Evolutionary conservation across 2,113 vertebrate species (phyloP).

Genomic region (Bagarius yarrelli): DNA sequence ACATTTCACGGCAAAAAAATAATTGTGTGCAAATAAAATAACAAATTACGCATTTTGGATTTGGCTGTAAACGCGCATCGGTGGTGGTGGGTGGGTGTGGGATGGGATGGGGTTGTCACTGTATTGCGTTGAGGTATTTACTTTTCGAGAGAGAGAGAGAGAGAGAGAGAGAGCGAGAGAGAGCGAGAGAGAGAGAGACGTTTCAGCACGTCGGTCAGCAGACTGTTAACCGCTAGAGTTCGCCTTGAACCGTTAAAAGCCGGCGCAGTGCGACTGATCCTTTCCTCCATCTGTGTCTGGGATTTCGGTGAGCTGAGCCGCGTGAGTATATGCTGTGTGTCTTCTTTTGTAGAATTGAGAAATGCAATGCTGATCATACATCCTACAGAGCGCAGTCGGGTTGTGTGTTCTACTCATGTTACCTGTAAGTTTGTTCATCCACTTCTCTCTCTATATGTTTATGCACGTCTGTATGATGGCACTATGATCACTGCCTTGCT

Average conservation of each 20-base stretch:
- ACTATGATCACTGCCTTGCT: neutral
- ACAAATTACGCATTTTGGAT: neutral
- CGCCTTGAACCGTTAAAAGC: conserved; percentile 54
- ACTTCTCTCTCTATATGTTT: neutral
- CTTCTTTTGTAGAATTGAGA: conserved; percentile 6
- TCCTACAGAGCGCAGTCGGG: neutral
- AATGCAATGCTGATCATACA: conserved; percentile 1
- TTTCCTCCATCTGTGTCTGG: conserved; percentile 38
- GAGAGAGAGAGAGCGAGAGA: conserved; percentile 22
- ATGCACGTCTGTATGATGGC: neutral
- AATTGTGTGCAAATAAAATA: neutral
- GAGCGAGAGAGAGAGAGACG: conserved; percentile 23
- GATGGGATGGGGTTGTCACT: neutral
- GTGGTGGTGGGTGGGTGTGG: neutral
- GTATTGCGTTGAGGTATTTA: neutral
- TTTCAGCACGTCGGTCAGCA: conserved; percentile 59
- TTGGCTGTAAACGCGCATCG: neutral
- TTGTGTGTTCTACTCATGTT: conserved; percentile 3
- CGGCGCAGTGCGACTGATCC: conserved; percentile 57
- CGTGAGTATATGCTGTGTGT: conserved; percentile 39
- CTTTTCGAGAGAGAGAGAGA: neutral
- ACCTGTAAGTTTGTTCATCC: conserved; percentile 18
- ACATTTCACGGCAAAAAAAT: neutral
- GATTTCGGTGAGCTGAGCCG: conserved; percentile 23
- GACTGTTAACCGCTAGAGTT: conserved; percentile 57